These are phyloP conservation scores for Lampropteryx suffumata DNA, from an alignment of 2,888 invertebrate genomes.

Conservation along the genomic window DNA sequence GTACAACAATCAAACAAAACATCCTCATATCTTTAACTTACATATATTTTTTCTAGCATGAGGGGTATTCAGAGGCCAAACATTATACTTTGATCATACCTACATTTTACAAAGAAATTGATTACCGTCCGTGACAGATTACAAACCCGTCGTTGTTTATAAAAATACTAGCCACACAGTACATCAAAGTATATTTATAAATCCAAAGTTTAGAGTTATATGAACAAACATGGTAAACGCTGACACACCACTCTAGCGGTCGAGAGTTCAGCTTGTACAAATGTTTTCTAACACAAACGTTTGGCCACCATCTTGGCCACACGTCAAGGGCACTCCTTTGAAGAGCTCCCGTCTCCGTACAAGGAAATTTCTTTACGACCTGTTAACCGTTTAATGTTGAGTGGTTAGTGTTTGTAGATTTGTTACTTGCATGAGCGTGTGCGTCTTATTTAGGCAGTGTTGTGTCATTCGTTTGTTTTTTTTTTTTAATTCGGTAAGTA, in stretches of 20 bases:
- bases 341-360: constrained; percentile 29
- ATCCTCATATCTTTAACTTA: too few relatives aligned
- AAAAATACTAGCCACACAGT: too few relatives aligned
- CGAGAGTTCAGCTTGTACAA: constrained; percentile 58
- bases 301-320: constrained; percentile 41
- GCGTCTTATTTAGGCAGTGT: constrained; percentile 10
- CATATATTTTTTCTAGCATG: too few relatives aligned
- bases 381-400: constrained; percentile 55
- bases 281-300: constrained; percentile 55
- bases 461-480: constrained; percentile 5
- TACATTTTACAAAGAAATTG: too few relatives aligned
- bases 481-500: not conserved
- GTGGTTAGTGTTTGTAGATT: constrained; percentile 36
- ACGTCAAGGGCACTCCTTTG: constrained; percentile 48
- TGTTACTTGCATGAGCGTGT: constrained; percentile 23
- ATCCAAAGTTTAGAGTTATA: constrained; percentile 6
- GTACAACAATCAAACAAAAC: too few relatives aligned
- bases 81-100: too few relatives aligned
- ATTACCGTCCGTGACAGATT: too few relatives aligned
- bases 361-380: constrained; percentile 51
- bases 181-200: not conserved
- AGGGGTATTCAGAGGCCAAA: too few relatives aligned
- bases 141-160: too few relatives aligned
- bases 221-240: constrained; percentile 25
- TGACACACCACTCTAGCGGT: constrained; percentile 46